Evolutionary conservation across 2,888 invertebrate species (phyloP), one percentile per base, ranked within the genome.

Genomic region (Polymixis lichenea): DNA sequence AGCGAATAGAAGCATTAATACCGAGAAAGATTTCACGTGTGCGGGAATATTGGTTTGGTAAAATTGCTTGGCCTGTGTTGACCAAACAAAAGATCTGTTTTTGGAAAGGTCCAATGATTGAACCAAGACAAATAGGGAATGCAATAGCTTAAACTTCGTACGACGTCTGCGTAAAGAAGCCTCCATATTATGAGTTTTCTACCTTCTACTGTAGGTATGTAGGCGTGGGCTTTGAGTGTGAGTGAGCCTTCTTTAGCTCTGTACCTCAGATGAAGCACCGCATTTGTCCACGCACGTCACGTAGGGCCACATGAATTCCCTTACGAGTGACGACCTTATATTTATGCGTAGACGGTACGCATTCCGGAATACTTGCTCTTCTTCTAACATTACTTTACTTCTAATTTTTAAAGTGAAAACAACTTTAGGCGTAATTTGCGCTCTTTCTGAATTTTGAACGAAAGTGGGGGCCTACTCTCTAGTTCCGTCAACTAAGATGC

Each of bases 251-350:
- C 78, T 82, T 58, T 58, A 56, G 51, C 53, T 55, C 61, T 61
- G 56, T 64, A 22, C 32, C 46, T 28, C 25, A 68, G 56, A 65
- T 61, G 66, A 55, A 32, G 73, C 55, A 82, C 17, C 55, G 46
- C 75, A 64, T 79, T 85, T 82, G 65, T 82, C 72, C 46, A 88
- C 69, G 70, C 88, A 64, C 55, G 58, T 84, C 89, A 88, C 88
- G 88, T 88, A 86, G 66, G 49, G 55, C 71, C 81, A 75, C 84
- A 88, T 83, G 80, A 88, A 88, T 87, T 87, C 88, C 87, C 86
- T 85, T 83, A 82, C 80, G 72, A 76, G 74, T 80, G 72, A 83
- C 88, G 75, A 69, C 83, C 85, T 82, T 81, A 87, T 86, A 84
- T 78, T 78, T 88, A 87, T 87, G 80, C 85, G 83, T 82, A 68